Evolutionary conservation across 2,797 vertebrate species (phyloP).

Genomic region (Melanotaenia maccullochi): DNA sequence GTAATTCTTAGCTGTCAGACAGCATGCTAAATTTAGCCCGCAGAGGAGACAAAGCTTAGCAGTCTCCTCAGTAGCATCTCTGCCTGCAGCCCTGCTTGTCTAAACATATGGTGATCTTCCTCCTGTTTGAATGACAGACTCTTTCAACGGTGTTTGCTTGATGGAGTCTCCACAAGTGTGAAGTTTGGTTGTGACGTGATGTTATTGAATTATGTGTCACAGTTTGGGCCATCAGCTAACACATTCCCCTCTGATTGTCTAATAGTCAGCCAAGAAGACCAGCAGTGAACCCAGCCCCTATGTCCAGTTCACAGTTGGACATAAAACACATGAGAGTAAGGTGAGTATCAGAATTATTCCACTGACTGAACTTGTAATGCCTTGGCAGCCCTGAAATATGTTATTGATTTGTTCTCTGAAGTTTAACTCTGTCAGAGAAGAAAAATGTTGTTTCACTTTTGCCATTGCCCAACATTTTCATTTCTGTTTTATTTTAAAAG

Average conservation of each 20-base stretch:
- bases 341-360: slow-evolving; percentile 73
- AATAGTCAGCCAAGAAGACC: slow-evolving; percentile 92
- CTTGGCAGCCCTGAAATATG: not conserved
- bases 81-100: slow-evolving; percentile 70
- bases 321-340: slow-evolving; percentile 93
- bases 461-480: not conserved
- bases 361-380: not conserved
- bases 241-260: slow-evolving; percentile 32
- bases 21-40: slow-evolving; percentile 65
- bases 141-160: slow-evolving; percentile 37
- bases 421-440: not conserved
- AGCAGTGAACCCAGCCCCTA: slow-evolving; percentile 93
- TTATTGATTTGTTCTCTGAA: not conserved
- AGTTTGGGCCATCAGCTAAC: slow-evolving; percentile 16
- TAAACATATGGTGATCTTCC: slow-evolving; percentile 28
- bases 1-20: slow-evolving; percentile 60
- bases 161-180: slow-evolving; percentile 18
- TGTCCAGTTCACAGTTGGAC: slow-evolving; percentile 91
- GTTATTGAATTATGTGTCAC: slow-evolving; percentile 9
- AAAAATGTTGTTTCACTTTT: not conserved
- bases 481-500: not conserved
- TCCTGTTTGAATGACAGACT: slow-evolving; percentile 28
- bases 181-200: slow-evolving; percentile 20
- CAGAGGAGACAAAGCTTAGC: slow-evolving; percentile 53
- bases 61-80: slow-evolving; percentile 50